Evolutionary conservation across 2,888 invertebrate genomes (phyloP), one percentile per base, ranked within the genome.

Genomic region (Parthenolecanium corni): DNA sequence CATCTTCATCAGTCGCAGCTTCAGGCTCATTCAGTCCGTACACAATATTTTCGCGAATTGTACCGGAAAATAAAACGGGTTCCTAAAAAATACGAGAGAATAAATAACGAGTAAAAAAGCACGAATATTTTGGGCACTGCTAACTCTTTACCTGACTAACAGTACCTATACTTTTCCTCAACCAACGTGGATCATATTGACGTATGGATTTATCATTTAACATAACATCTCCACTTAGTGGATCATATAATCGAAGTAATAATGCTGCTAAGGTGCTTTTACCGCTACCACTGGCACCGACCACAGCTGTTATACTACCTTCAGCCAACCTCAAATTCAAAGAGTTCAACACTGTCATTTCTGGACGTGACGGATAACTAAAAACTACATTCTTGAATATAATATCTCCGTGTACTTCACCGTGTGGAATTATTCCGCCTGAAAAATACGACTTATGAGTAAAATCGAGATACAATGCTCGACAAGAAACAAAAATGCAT

Each of bases 261-360:
- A 97, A 77, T 1, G 85, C 77, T 0, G 88, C 91, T 64, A 96
- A 77, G 0, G 97, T 96, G 53, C 92, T 93, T 74, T 97, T 97
- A 0, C 97, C 97, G 24, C 90, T 90, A 0, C 96, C 96, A 64
- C 93, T 94, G 0, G 89, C 78, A 0, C 96, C 96, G 0, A 97
- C 84, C n/a, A 85, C 78, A 0, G 93, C 93, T 11, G 89, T 81
- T 0, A 89, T 82, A 66, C 81, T 80, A 11, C 85, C 84, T 0
- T 85, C 81, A 0, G 79, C 77, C 3, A 91, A 76, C 6, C 76
- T 77, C 31, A 93, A 76, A 67, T 76, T 80, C 21, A 93, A 76
- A 25, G 82, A 79, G 52, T 80, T 77, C 58, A 93, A 76, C 2
- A 89, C 79, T 2, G 71, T 68, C 20, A 74, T 73, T 24, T 83